Conservation (phyloP, 2,113 vertebrate species). For the Cynopterus brachyotis region DNA sequence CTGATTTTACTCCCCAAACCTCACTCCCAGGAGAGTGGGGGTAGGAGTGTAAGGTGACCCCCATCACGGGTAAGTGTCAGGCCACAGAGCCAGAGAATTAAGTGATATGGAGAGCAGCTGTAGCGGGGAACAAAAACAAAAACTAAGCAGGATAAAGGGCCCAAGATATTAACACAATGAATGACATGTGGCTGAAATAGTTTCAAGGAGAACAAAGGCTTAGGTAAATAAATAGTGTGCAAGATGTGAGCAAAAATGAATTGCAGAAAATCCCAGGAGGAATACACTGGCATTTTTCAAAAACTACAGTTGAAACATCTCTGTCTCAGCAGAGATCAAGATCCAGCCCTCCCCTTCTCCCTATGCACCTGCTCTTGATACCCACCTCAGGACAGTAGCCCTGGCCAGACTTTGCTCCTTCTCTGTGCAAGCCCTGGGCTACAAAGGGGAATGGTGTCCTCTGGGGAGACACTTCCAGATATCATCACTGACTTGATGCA, state of each 20-base stretch:
- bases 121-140: background rate
- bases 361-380: background rate
- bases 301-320: background rate
- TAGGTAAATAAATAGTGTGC: slow-evolving; percentile 58
- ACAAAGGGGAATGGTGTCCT: too few relatives aligned
- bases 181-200: slow-evolving; percentile 47
- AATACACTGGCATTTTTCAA: background rate
- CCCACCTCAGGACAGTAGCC: background rate
- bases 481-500: background rate
- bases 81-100: background rate
- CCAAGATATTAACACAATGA: slow-evolving; percentile 34
- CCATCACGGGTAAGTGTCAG: background rate
- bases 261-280: background rate
- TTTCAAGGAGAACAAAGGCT: slow-evolving; percentile 63
- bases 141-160: background rate
- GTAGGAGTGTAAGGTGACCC: background rate
- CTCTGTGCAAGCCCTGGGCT: too few relatives aligned
- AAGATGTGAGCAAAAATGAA: slow-evolving; percentile 29
- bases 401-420: background rate
- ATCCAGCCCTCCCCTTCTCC: background rate
- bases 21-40: background rate
- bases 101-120: slow-evolving; percentile 21
- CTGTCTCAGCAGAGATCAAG: background rate
- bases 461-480: background rate
- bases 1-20: background rate